Conservation (phyloP, 2,113 vertebrate species). For the Casuarius casuarius region DNA sequence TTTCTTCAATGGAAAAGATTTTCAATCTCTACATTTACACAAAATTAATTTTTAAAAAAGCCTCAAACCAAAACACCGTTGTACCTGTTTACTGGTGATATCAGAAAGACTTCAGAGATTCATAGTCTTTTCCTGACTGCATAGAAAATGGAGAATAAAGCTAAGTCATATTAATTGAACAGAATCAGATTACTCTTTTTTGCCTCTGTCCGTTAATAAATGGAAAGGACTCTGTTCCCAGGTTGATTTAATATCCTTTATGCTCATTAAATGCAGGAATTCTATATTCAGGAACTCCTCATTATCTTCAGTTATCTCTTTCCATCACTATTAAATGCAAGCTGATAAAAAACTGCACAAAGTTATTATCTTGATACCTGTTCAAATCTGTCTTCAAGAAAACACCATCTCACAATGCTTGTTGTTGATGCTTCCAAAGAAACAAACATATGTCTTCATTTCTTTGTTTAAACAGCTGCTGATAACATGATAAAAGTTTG, state of each 20-base stretch:
- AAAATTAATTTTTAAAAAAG: not conserved
- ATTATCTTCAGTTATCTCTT: not conserved
- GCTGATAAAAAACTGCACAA: not conserved
- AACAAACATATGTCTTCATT: not conserved
- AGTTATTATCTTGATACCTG: not conserved
- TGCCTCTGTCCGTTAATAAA: not conserved
- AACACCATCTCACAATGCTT: not conserved
- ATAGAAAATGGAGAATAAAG: not conserved
- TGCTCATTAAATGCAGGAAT: not conserved
- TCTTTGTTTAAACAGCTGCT: constrained; percentile 59
- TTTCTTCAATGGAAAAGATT: not conserved
- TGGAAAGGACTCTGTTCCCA: not conserved
- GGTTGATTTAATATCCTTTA: not conserved
- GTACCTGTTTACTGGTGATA: not conserved
- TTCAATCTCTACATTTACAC: rapidly evolving
- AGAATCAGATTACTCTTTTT: not conserved
- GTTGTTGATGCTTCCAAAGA: not conserved
- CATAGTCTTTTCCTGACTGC: not conserved
- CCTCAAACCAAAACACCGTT: not conserved
- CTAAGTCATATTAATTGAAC: not conserved
- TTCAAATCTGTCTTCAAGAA: not conserved
- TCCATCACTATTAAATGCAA: not conserved
- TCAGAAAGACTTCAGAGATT: not conserved
- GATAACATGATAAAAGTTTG: constrained; percentile 30
- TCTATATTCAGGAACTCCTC: not conserved